Conservation (phyloP, 1,140 invertebrate genomes). For the Heterodera schachtii region DNA sequence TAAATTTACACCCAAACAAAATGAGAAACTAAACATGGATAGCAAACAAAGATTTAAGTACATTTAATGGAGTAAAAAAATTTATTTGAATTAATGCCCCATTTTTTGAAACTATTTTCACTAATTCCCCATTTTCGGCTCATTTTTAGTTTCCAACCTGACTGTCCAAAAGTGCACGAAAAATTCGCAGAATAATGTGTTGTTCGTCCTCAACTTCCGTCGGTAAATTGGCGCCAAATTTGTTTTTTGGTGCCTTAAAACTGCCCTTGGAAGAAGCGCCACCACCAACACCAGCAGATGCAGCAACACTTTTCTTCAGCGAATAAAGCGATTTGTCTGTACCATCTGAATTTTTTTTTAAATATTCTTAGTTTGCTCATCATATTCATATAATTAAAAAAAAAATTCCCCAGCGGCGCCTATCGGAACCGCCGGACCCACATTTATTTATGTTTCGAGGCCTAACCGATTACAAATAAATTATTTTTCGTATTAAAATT, state of each 20-base stretch:
- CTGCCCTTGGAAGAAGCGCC: background rate
- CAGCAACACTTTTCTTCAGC: too few species aligned
- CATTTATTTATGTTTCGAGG: too few species aligned
- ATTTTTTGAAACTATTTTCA: too few species aligned
- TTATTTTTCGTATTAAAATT: too few species aligned
- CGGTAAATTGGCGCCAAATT: constrained; percentile 1
- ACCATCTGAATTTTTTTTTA: background rate
- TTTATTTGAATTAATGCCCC: too few species aligned
- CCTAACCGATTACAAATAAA: too few species aligned
- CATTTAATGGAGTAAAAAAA: too few species aligned
- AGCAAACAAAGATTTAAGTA: too few species aligned
- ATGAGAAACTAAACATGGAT: too few species aligned
- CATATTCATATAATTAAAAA: constrained; percentile 5
- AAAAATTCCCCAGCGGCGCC: background rate
- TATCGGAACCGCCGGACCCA: too few species aligned
- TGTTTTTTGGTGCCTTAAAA: background rate
- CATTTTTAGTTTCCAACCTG: constrained; percentile 76
- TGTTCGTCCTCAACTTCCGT: constrained; percentile 89
- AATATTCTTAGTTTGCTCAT: background rate
- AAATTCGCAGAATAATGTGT: constrained; percentile 97
- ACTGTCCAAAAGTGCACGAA: constrained; percentile 99
- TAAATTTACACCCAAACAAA: too few species aligned
- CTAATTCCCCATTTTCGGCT: background rate
- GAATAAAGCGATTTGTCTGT: constrained; percentile 9
- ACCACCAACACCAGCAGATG: background rate